phyloP scores from a whole-genome alignment of 1,140 invertebrate genomes.

The Macrotrachela quadricornifera region DNA sequence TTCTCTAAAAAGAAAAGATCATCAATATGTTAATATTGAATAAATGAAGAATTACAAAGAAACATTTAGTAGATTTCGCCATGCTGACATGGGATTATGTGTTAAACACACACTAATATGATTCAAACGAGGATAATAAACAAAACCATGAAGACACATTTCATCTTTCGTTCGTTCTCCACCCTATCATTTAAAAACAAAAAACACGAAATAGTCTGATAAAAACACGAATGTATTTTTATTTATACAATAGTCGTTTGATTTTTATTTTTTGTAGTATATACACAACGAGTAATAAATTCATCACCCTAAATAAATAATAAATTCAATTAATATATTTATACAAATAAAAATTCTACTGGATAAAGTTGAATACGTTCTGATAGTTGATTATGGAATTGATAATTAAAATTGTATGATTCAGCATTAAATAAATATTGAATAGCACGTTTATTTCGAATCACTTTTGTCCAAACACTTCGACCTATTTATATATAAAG shows the following conservation, averaged over 20 bases:
- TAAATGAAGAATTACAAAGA: too few relatives aligned
- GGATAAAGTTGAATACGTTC: neutral
- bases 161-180: slow-evolving; percentile 2
- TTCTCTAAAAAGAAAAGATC: too few relatives aligned
- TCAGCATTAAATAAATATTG: slow-evolving; percentile 1
- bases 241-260: neutral
- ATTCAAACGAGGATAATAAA: slow-evolving; percentile 5
- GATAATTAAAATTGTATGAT: slow-evolving; percentile 7
- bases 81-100: too few relatives aligned
- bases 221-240: too few relatives aligned
- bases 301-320: neutral
- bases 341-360: neutral
- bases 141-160: slow-evolving; percentile 7
- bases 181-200: neutral
- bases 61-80: too few relatives aligned
- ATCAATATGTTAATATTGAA: too few relatives aligned
- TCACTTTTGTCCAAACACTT: slow-evolving; percentile 2
- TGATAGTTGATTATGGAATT: neutral
- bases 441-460: neutral
- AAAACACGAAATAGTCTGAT: neutral
- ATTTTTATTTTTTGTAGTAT: neutral
- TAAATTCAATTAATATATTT: neutral
- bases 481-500: too few relatives aligned
- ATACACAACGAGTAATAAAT: slow-evolving; percentile 5
- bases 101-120: too few relatives aligned